Base-by-base conservation (phyloP, 2,888 invertebrate species). In the Leptopilina drosophilae region DNA sequence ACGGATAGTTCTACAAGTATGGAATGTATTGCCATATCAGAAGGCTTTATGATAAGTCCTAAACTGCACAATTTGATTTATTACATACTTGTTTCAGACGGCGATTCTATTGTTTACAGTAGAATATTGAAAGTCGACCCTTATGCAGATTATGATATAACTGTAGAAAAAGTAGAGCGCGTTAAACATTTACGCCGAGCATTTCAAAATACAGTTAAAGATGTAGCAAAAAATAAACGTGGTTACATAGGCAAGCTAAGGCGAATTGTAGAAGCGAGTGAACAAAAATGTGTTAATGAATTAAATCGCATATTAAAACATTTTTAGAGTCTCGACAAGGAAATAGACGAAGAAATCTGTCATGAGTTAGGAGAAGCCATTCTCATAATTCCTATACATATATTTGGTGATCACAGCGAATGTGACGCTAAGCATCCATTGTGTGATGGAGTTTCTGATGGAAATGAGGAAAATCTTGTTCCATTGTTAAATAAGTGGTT, bases 31-130 rank as follows among this genome's bases (percentile, higher is more conserved):
- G 77, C 76, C 1, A 79, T 79, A 49, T 69, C 56, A 9, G 80
- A 82, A 78, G 64, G 80, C 12, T 82, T 81, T 15, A 42, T 26
- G 2, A 15, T 59, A 46, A 82, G 77, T 56, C 42, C 77, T 9
- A 59, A 78, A 49, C 65, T 64, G 26, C 77, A 76, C 40, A 75
- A 75, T 40, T 64, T 83, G 2, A 83, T 81, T 11, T 82, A 82
- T 33, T 76, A 56, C 46, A 66, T 20, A 9, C 11, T 81, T 0
- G 65, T 84, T 26, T 76, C 64, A 9, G 66, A 79, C 66, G 76
- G 78, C 1, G 66, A 76, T 40, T 66, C 65, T n/a, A 78, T 76
- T 14, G 56, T 76, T 11, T 65, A 64, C 40, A 77, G 26, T 49
- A 14, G 40, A 8, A 64, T 77, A 15, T 2, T 8, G 14, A 12